Base-by-base conservation (phyloP, 2,888 invertebrate genomes). In the Andricus quercusramuli region DNA sequence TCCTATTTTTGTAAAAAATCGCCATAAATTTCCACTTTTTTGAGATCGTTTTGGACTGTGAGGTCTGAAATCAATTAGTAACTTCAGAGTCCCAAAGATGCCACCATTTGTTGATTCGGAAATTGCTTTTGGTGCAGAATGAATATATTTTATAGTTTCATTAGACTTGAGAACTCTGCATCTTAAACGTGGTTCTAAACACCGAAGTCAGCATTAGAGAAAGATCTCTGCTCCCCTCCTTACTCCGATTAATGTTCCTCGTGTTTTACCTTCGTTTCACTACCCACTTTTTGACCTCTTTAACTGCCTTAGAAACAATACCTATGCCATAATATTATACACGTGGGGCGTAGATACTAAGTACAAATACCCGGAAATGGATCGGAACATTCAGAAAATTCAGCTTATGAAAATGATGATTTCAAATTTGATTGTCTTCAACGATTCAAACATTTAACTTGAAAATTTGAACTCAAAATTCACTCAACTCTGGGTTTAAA, bases 231-330 rank as follows among this genome's bases (percentile, higher is more conserved):
- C 37, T 56, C 74, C 56, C 74, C 56, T 56, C 74, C 74, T 59
- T 59, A 51, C 6, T 56, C 29, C n/a, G 32, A 74, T 74, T 32
- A 74, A 74, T 74, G 74, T 74, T 74, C 51, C 56, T 74, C 56
- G 74, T 74, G 56, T 74, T 70, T 70, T 70, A 70, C 70, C 70
- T 70, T 51, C 70, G 51, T 70, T 70, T 70, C 47, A 70, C 70
- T 70, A 51, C 51, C 70, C 70, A 70, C 51, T 70, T 70, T 70
- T 70, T 51, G 70, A 70, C 51, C 70, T 70, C 47, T 70, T 70
- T 70, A 17, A 51, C 5, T 70, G 51, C 47, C 51, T 70, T 51
- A 51, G 70, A 51, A 70, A 70, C 70, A 70, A 70, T 70, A 51
- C 70, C 37, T 32, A 66, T 20, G 2, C 51, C 29, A 70, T 41